Percentiles rank a stretch among this genome's conserved stretches.
Conservation (phyloP, 2,113 vertebrate species). For the Pan troglodytes region NHGRI_mPanTro3-v2.1_pri NC_072402.2:11418501-11419000, state of each 20-base stretch:
- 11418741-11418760: background rate
- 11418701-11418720: background rate
- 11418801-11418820: background rate
- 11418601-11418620: slow-evolving; percentile 31
- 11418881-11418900: background rate
- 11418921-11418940: background rate
- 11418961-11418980: fast-evolving
- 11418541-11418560: slow-evolving; percentile 58
- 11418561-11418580: background rate
- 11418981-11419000: background rate
- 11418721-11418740: background rate
- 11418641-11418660: background rate
- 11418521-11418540: background rate
- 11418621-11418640: slow-evolving; percentile 13
- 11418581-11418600: slow-evolving; percentile 36
- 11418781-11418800: slow-evolving; percentile 21
- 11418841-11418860: background rate
- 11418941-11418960: background rate
- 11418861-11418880: background rate
- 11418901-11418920: background rate
- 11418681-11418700: background rate
- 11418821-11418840: background rate
- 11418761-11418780: background rate
- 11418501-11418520: background rate
- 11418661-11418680: background rate